A percentile compares a stretch with the other conserved stretches of the same genome.
Conservation (phyloP, 2,113 vertebrate species). For the Melanerpes formicivorus region DNA sequence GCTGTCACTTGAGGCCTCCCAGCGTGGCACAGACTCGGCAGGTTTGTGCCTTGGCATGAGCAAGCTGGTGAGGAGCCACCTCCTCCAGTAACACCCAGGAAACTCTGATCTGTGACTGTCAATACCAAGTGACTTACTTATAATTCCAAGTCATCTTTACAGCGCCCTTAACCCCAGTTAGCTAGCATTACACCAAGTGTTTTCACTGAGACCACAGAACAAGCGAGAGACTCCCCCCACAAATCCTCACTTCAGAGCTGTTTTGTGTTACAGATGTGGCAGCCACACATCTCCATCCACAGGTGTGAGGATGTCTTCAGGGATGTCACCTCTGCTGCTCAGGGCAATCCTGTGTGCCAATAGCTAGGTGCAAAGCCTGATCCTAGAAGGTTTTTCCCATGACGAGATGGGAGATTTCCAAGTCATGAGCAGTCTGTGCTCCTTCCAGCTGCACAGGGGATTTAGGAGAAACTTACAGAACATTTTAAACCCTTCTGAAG, state of each 20-base stretch:
- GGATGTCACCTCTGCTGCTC: background rate
- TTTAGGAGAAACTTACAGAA: background rate
- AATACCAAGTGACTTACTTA: accelerated
- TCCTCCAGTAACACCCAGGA: accelerated
- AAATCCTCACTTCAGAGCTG: accelerated
- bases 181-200: accelerated
- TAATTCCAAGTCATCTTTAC: accelerated
- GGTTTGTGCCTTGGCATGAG: background rate
- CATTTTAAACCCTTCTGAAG: no score
- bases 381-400: background rate
- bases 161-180: background rate
- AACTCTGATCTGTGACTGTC: accelerated
- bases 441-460: accelerated
- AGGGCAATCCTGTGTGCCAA: background rate
- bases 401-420: background rate
- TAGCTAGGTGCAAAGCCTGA: no score
- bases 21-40: background rate
- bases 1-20: background rate
- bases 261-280: background rate
- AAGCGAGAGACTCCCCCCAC: accelerated
- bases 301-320: accelerated
- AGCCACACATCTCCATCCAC: accelerated
- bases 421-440: accelerated
- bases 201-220: accelerated
- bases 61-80: accelerated